Evolutionary conservation across 2,113 vertebrate species (phyloP).

Genomic region (Accipiter cooperii): DNA sequence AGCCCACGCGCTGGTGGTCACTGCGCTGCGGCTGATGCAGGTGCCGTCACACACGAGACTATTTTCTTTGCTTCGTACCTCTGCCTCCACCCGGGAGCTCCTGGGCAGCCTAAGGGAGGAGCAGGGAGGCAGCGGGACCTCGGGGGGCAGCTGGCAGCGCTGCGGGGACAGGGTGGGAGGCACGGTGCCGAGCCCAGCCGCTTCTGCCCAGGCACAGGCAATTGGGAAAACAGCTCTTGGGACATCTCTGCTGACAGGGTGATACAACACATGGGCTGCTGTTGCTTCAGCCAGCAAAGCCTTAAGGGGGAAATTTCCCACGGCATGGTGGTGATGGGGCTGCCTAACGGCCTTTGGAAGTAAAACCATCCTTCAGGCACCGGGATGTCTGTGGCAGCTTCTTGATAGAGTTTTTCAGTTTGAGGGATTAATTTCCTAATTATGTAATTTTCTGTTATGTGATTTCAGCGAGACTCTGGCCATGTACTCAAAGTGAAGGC

Average conservation of each 20-base stretch:
- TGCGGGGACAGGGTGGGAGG: background rate
- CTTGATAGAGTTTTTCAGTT: background rate
- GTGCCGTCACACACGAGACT: background rate
- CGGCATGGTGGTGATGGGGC: background rate
- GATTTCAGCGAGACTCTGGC: background rate
- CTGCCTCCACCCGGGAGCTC: background rate
- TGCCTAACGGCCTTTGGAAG: background rate
- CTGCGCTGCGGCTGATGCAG: background rate
- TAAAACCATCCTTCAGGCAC: background rate
- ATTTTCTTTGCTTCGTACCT: background rate
- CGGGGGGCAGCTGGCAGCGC: background rate
- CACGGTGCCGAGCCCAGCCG: background rate
- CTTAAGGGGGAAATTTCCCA: background rate
- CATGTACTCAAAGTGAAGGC: background rate
- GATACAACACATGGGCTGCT: background rate
- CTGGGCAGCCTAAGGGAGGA: background rate
- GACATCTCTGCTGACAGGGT: background rate
- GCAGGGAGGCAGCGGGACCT: background rate
- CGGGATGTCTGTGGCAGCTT: background rate
- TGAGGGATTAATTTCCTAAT: background rate
- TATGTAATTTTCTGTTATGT: background rate
- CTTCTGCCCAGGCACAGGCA: background rate
- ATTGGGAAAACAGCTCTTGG: background rate
- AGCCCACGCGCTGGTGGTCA: accelerated
- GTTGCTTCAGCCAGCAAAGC: background rate